Evolutionary conservation across 92 coral and sea anemone genomes (phyloP), one percentile per base, ranked within the genome.

Genomic region (Epizoanthus fatuus): DNA sequence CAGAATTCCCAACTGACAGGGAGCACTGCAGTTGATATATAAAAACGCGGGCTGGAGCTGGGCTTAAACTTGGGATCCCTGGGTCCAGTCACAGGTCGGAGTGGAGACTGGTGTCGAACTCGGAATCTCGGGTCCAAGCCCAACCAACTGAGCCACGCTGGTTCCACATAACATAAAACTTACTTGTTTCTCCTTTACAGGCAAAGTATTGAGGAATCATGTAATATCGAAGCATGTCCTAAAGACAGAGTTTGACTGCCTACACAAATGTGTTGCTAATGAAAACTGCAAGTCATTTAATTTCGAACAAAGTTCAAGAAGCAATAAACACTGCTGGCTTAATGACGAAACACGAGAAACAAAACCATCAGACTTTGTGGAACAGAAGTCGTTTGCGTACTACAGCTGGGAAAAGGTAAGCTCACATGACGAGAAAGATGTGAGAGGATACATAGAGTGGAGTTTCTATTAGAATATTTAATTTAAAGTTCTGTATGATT

Each of bases 401-500:
- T 77, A 59, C 45, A 55, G 70, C 44, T 77, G 69, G 69, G 82
- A 77, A 60, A 77, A 77, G 82, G 82, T 77, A 49, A 49, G 49
- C 10, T 44, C 49, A 9, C 49, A 4, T 44, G 8, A 44, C 49
- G 8, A 44, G 13, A 12, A 47, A 49, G 53, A 49, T 12, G 35
- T 29, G 35, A 29, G 13, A 49, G 53, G 53, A 49, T 49, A 11
- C 9, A 9, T 2, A 49, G 53, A 49, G 53, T 9, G 9, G 13
- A 49, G 53, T 49, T 49, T 49, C 53, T 49, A 12, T 49, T 49
- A 49, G 53, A 49, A 49, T 49, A 1, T 49, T 6, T 8, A 49
- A 1, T 49, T 49, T 49, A 8, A 49, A 49, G 53, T 2, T 49
- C 13, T 47, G 12, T 49, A 49, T 49, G 35, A 29, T 29, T 29